Evolutionary conservation across 2,888 invertebrate species (phyloP), one percentile per base, ranked within the genome.

Genomic region (Zaprionus lineosus): DNA sequence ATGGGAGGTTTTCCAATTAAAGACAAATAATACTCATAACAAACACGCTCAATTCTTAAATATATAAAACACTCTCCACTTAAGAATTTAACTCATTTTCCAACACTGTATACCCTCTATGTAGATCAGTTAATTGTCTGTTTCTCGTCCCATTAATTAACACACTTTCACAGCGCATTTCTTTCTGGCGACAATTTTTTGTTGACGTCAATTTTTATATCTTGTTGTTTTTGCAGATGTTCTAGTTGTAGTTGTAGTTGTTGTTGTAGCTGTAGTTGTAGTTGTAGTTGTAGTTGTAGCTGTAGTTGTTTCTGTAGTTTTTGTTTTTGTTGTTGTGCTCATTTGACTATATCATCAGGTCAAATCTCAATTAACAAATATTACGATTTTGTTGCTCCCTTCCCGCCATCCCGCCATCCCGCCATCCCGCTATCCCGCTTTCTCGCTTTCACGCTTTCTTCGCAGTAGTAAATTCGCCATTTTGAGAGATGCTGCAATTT

Each of bases 351-450:
- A 84, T 85, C 84, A 83, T 74, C 81, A 85, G 81, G 81, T 82
- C 81, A 82, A 82, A 82, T 82, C 81, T 82, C 81, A 82, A 82
- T 82, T 82, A 82, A 79, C 85, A 79, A 84, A 78, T 82, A 82
- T 82, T 63, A 81, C 79, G 83, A 78, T 82, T 73, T 74, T 70
- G 72, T 48, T 62, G 84, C 81, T 84, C 77, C 62, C 76, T 64
- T 69, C 65, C 51, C 65, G 62, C 61, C 56, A 61, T 56, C 41
- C 29, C 37, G 62, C 57, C 62, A 59, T 63, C 58, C 24, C 18
- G 12, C 29, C 53, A 57, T 29, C 7, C 21, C 7, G 3, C 3
- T 21, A 21, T 21, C 8, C 24, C n/a, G 19, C 34, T 24, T n/a
- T 36, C 18, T 12, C 36, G 8, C 14, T 50, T 39, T 43, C 8